These are phyloP conservation scores for Amniataba percoides DNA, from an alignment of 2,797 vertebrate species.

Conservation along the genomic window DNA sequence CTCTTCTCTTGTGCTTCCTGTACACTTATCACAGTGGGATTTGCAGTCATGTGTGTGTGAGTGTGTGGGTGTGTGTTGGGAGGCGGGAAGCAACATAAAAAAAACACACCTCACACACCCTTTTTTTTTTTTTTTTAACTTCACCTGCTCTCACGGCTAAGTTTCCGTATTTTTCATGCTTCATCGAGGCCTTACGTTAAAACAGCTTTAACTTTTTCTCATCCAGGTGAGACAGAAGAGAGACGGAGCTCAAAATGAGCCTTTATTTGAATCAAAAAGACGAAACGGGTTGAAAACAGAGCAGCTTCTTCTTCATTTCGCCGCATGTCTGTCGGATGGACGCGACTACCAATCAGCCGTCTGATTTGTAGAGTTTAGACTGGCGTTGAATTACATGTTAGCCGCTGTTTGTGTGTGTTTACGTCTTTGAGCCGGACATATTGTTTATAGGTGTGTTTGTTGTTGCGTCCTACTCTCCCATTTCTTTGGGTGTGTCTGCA, in stretches of 20 bases:
- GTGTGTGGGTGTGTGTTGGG: background rate
- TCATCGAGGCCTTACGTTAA: background rate
- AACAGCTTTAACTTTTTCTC: slow-evolving; percentile 11
- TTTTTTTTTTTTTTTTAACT: background rate
- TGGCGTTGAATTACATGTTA: slow-evolving; percentile 70
- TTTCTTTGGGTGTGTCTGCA: slow-evolving; percentile 67
- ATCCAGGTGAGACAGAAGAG: slow-evolving; percentile 3
- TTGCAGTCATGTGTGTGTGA: slow-evolving; percentile 20
- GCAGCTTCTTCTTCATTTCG: slow-evolving; percentile 15
- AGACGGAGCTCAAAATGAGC: background rate
- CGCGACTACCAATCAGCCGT: slow-evolving; percentile 51
- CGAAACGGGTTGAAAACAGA: no score
- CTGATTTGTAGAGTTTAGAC: slow-evolving; percentile 70
- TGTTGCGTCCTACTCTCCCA: slow-evolving; percentile 60
- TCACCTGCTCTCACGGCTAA: background rate
- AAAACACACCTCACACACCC: background rate
- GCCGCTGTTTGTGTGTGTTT: slow-evolving; percentile 71
- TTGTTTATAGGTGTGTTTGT: slow-evolving; percentile 78
- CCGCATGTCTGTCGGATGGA: slow-evolving; percentile 25
- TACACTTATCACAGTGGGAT: slow-evolving; percentile 26
- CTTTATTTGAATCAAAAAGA: no score
- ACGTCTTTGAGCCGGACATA: slow-evolving; percentile 58
- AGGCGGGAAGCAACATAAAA: background rate
- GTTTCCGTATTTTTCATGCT: background rate
- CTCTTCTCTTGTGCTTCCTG: slow-evolving; percentile 36